These are phyloP conservation scores for Forficula auricularia DNA, from an alignment of 1,140 invertebrate genomes.

Conservation along the genomic window DNA sequence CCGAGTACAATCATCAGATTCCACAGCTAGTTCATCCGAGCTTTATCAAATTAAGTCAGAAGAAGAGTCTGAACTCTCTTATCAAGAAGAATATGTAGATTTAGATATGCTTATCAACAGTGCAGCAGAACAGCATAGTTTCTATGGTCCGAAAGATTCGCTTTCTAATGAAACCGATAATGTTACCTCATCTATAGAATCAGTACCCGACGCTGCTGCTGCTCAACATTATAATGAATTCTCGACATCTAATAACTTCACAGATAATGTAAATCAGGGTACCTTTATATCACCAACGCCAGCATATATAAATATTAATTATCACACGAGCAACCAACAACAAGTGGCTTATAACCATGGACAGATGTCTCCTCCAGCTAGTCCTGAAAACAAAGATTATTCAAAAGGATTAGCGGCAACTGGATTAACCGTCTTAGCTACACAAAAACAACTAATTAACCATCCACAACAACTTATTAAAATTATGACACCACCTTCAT, in stretches of 20 bases:
- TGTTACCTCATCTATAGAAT: background rate
- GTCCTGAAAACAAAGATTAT: slow-evolving; percentile 25
- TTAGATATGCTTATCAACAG: slow-evolving; percentile 28
- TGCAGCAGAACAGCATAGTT: slow-evolving; percentile 26
- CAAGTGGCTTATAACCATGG: slow-evolving; percentile 22
- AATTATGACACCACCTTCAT: slow-evolving; percentile 32
- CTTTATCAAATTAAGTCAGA: background rate
- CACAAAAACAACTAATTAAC: background rate
- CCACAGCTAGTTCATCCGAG: background rate
- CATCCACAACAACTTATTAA: slow-evolving; percentile 9
- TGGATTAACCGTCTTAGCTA: background rate
- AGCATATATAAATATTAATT: too few species aligned
- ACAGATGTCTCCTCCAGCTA: slow-evolving; percentile 33
- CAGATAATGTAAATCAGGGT: too few species aligned
- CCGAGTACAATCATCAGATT: too few species aligned
- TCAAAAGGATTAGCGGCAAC: background rate
- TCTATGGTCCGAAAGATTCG: slow-evolving; percentile 8
- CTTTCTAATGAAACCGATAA: background rate
- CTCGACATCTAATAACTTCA: too few species aligned
- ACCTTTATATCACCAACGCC: too few species aligned
- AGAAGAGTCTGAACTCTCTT: background rate
- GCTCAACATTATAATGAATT: too few species aligned
- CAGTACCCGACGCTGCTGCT: too few species aligned
- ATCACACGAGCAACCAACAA: background rate
- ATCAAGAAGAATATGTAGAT: slow-evolving; percentile 28